These are phyloP conservation scores for Chelonus insularis DNA, from an alignment of 1,140 invertebrate species.

Conservation along the genomic window DNA sequence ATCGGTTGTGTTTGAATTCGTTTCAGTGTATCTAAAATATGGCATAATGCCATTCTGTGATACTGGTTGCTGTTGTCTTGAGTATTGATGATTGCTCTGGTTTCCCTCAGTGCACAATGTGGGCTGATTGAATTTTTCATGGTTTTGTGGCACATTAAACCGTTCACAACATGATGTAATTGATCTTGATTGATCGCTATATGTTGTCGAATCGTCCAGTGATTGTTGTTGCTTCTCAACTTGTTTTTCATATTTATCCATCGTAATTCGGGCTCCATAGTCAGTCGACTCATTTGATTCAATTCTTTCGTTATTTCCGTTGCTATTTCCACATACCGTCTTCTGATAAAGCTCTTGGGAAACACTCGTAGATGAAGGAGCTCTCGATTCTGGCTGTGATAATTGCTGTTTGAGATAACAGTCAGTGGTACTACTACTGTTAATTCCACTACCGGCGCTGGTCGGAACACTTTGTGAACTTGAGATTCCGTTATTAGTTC, in stretches of 20 bases:
- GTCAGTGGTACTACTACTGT: slow-evolving; percentile 26
- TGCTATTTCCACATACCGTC: neutral
- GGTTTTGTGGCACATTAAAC: slow-evolving; percentile 28
- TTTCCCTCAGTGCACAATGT: slow-evolving; percentile 6
- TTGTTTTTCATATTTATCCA: slow-evolving; percentile 30
- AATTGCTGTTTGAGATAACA: slow-evolving; percentile 45
- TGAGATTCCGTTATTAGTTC: slow-evolving; percentile 35
- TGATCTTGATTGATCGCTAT: slow-evolving; percentile 16
- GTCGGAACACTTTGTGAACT: slow-evolving; percentile 35
- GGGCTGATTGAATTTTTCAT: slow-evolving; percentile 39
- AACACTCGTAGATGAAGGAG: slow-evolving; percentile 18
- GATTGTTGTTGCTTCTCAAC: slow-evolving; percentile 25
- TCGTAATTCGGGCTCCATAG: slow-evolving; percentile 33
- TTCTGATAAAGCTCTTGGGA: slow-evolving; percentile 39
- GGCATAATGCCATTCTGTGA: slow-evolving; percentile 30
- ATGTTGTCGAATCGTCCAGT: slow-evolving; percentile 13
- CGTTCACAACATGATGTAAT: slow-evolving; percentile 23
- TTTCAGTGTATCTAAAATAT: slow-evolving; percentile 38
- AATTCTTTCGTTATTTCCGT: slow-evolving; percentile 29
- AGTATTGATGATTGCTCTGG: slow-evolving; percentile 25
- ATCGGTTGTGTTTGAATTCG: slow-evolving; percentile 32
- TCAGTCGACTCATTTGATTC: slow-evolving; percentile 37
- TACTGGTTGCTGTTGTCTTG: slow-evolving; percentile 12
- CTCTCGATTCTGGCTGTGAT: slow-evolving; percentile 29
- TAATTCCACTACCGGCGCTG: slow-evolving; percentile 14